Percentiles rank a stretch among this genome's conserved stretches.
Conservation (phyloP, 1,140 invertebrate genomes). For the Drosophila obscura region DNA sequence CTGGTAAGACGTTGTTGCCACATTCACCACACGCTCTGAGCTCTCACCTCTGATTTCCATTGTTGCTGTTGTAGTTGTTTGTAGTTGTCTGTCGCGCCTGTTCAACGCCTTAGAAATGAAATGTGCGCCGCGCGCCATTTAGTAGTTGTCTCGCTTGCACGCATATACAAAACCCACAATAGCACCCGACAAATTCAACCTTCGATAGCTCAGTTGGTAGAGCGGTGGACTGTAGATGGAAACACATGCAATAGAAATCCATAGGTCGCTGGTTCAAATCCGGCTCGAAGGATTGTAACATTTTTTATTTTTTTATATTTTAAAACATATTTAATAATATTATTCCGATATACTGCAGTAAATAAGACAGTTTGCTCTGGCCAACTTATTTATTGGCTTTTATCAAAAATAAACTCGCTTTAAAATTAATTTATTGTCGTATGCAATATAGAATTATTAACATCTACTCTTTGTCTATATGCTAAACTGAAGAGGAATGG, state of each 20-base stretch:
- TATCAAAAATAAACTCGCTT: too few species aligned
- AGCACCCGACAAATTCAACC: constrained; percentile 64
- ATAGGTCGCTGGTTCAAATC: constrained; percentile 90
- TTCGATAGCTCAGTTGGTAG: constrained; percentile 95
- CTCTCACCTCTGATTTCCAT: constrained; percentile 48
- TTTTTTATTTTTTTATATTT: too few species aligned
- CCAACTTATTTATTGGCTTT: too few species aligned
- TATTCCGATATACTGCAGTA: too few species aligned
- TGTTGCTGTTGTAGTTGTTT: constrained; percentile 45
- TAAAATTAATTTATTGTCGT: too few species aligned
- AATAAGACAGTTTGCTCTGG: too few species aligned
- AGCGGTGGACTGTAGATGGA: constrained; percentile 92
- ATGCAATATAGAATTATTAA: too few species aligned
- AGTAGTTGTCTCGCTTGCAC: constrained; percentile 4
- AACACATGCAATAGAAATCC: constrained; percentile 84
- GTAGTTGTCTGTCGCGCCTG: too few species aligned
- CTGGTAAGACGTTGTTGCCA: constrained; percentile 1
- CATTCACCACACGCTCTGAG: constrained; percentile 44
- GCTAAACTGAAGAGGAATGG: too few species aligned
- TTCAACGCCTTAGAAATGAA: not conserved
- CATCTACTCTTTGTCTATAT: too few species aligned
- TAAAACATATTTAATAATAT: too few species aligned
- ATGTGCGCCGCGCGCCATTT: too few species aligned
- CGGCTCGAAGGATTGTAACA: constrained; percentile 86
- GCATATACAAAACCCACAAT: not conserved